Conservation (phyloP, 2,113 vertebrate genomes). For the Dolichotis patagonum region DNA sequence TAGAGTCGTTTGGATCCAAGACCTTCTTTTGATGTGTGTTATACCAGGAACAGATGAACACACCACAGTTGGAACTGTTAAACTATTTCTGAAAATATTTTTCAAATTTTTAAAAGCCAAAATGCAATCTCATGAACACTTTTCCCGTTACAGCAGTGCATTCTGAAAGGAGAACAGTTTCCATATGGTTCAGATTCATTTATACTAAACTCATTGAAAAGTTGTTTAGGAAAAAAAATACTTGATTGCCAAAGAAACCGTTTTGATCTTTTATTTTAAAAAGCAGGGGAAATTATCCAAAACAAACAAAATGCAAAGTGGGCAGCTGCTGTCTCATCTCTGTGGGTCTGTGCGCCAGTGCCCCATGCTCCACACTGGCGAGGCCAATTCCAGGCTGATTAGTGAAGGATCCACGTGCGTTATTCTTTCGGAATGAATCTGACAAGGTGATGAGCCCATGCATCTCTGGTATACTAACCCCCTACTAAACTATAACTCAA, state of each 20-base stretch:
- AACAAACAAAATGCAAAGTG: slow-evolving; percentile 65
- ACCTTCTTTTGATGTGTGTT: slow-evolving; percentile 75
- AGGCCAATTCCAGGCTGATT: not conserved
- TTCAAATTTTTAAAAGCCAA: slow-evolving; percentile 76
- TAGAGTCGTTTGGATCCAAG: slow-evolving; percentile 71
- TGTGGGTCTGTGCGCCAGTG: not conserved
- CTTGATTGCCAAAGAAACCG: slow-evolving; percentile 75
- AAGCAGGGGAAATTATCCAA: slow-evolving; percentile 59
- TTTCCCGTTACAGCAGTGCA: slow-evolving; percentile 64
- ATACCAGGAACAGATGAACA: slow-evolving; percentile 74
- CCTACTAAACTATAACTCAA: not conserved
- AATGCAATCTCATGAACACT: slow-evolving; percentile 73
- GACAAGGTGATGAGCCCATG: not conserved
- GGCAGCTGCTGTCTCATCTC: slow-evolving; percentile 1
- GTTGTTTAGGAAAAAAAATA: slow-evolving; percentile 66
- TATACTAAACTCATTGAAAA: slow-evolving; percentile 78
- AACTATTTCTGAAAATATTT: slow-evolving; percentile 76
- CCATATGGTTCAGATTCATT: slow-evolving; percentile 79
- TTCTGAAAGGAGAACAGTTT: slow-evolving; percentile 58
- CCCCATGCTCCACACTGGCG: not conserved
- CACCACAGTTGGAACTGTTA: slow-evolving; percentile 76
- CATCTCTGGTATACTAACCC: not conserved
- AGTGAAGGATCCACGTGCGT: not conserved
- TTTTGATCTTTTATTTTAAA: slow-evolving; percentile 73
- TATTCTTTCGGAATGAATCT: slow-evolving; percentile 36